Percentiles rank a stretch among this genome's conserved stretches.
These are phyloP conservation scores for Crossocerus cetratus DNA, from an alignment of 2,888 invertebrate species.

Conservation along the genomic window DNA sequence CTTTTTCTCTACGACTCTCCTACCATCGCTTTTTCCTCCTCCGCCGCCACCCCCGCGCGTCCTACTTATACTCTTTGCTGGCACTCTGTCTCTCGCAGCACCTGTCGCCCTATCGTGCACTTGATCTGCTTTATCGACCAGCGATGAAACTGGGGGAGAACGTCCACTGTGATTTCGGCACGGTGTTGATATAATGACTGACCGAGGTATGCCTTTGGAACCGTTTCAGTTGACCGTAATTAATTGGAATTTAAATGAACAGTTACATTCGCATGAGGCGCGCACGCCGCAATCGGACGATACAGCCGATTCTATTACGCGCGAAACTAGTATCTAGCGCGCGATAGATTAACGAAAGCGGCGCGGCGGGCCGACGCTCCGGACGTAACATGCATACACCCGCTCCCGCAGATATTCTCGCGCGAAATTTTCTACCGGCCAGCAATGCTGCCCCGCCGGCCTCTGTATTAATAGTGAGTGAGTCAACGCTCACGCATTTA, in stretches of 20 bases:
- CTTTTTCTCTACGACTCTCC: background rate
- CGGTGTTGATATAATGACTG: slow-evolving; percentile 48
- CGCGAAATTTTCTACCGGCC: slow-evolving; percentile 30
- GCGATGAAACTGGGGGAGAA: slow-evolving; percentile 33
- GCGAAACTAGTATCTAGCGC: background rate
- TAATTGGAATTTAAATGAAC: slow-evolving; percentile 53
- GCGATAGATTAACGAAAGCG: slow-evolving; percentile 11
- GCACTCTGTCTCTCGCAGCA: slow-evolving; percentile 47
- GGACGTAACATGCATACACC: too few relatives aligned
- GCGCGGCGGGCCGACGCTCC: background rate
- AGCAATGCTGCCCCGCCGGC: slow-evolving; percentile 19
- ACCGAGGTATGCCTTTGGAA: slow-evolving; percentile 47
- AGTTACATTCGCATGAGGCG: slow-evolving; percentile 46
- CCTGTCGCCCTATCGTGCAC: slow-evolving; percentile 47
- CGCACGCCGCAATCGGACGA: slow-evolving; percentile 38
- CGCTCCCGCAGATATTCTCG: slow-evolving; percentile 14
- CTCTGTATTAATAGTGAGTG: slow-evolving; percentile 39
- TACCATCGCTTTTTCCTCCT: background rate
- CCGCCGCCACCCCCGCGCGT: background rate
- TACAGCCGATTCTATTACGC: slow-evolving; percentile 43
- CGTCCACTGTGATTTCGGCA: slow-evolving; percentile 52
- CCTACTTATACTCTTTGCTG: slow-evolving; percentile 26
- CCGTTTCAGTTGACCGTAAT: slow-evolving; percentile 52
- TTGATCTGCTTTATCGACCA: slow-evolving; percentile 53
- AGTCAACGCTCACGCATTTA: slow-evolving; percentile 45